Evolutionary conservation across 2,888 invertebrate genomes (phyloP), one percentile per base, ranked within the genome.

Genomic region (Epiblema foenella): DNA sequence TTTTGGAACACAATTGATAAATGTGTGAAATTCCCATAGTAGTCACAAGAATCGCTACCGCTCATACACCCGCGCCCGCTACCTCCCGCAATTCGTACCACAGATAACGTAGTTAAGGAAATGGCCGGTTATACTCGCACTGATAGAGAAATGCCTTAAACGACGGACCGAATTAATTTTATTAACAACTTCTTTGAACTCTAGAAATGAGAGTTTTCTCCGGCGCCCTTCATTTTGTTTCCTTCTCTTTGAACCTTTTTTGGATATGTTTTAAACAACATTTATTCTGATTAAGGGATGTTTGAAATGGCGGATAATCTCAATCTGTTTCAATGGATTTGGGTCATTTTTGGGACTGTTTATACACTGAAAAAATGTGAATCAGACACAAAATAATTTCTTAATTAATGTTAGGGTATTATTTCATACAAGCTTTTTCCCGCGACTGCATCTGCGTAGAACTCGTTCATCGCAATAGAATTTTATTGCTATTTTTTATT

Each of bases 101-200:
- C 69, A 59, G 75, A 42, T 81, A 81, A 83, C 78, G 77, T 77
- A 76, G 83, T 84, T 84, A 83, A 81, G 81, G 80, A 83, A 81
- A 82, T 82, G 81, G 78, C 75, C 80, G 78, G 83, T 82, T 81
- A 78, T 75, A 77, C 46, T 75, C 74, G 75, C 76, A 81, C 81
- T 81, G 81, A 82, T 81, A 78, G 79, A 72, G 75, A 77, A 77
- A 78, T 77, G 74, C 74, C 73, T 74, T 71, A 75, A 75, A 54
- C 59, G 64, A 65, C 69, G 64, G 59, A 52, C 58, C 52, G 59
- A 70, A 70, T 65, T 70, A 70, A 70, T 70, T 70, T 65, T 70
- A 70, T 70, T 70, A 70, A 70, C 70, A 70, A 70, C 70, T 70
- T 70, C 70, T 70, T 70, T 70, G 70, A 70, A 60, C 59, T 59